These are phyloP conservation scores for Varanus salvator DNA, from an alignment of 2,113 vertebrate genomes.

Conservation along the genomic window DNA sequence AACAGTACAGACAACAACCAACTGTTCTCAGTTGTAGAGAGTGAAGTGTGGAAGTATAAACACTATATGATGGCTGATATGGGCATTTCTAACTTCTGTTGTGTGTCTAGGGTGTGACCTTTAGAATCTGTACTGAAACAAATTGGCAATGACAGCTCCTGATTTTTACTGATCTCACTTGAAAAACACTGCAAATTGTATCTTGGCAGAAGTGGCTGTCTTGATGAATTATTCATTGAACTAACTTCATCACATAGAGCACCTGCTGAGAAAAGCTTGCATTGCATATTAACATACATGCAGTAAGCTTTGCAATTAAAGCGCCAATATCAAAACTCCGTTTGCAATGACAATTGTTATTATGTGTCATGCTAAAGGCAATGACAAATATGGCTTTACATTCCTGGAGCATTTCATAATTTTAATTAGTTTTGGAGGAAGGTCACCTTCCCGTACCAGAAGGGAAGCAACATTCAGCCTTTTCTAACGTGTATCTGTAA, in stretches of 20 bases:
- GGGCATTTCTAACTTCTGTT: slow-evolving; percentile 52
- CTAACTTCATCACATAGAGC: slow-evolving; percentile 57
- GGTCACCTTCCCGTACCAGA: slow-evolving; percentile 47
- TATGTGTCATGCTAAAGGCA: slow-evolving; percentile 47
- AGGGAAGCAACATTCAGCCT: slow-evolving; percentile 28
- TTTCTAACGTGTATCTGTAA: slow-evolving; percentile 24
- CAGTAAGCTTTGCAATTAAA: slow-evolving; percentile 67
- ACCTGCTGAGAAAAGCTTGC: slow-evolving; percentile 73
- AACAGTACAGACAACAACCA: slow-evolving; percentile 26
- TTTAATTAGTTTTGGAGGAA: slow-evolving; percentile 65
- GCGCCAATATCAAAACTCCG: slow-evolving; percentile 53
- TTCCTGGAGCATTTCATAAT: slow-evolving; percentile 56
- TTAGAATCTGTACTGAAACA: slow-evolving; percentile 67
- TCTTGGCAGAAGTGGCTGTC: slow-evolving; percentile 66
- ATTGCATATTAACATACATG: slow-evolving; percentile 61
- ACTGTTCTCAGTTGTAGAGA: slow-evolving; percentile 18
- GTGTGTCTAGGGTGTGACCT: slow-evolving; percentile 69
- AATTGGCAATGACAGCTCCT: slow-evolving; percentile 71
- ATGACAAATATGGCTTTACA: slow-evolving; percentile 61
- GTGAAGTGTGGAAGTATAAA: slow-evolving; percentile 23
- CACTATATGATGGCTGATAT: slow-evolving; percentile 19
- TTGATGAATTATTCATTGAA: slow-evolving; percentile 75
- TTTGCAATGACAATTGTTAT: slow-evolving; percentile 67
- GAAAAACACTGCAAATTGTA: slow-evolving; percentile 73
- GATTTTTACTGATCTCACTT: slow-evolving; percentile 71